phyloP scores from a whole-genome alignment of 1,140 invertebrate species.

The Drosophila pseudoananassae region DNA sequence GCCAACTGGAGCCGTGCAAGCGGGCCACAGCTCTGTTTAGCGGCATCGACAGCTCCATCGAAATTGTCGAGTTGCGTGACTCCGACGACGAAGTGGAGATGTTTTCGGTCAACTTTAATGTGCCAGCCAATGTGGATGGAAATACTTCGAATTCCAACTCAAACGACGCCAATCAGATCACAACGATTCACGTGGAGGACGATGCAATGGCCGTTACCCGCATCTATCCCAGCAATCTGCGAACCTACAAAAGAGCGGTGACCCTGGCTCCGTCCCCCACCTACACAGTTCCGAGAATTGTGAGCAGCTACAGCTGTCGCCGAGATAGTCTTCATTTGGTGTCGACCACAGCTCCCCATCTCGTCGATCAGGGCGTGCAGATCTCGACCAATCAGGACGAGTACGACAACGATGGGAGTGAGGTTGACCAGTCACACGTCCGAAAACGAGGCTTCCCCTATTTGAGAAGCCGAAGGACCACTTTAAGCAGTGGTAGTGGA shows the following conservation, averaged over 20 bases:
- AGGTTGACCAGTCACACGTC: neutral
- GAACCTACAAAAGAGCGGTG: constrained; percentile 54
- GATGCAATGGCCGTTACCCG: constrained; percentile 60
- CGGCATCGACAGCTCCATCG: constrained; percentile 54
- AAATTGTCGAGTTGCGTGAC: constrained; percentile 64
- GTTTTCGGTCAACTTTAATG: constrained; percentile 66
- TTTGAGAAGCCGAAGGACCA: constrained; percentile 7
- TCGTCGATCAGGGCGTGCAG: constrained; percentile 63
- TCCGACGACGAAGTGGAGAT: constrained; percentile 71
- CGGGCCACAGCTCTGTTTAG: constrained; percentile 63
- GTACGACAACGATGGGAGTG: neutral
- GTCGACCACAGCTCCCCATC: constrained; percentile 53
- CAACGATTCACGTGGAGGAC: constrained; percentile 38
- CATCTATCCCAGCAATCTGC: constrained; percentile 67
- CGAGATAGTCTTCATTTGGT: constrained; percentile 63
- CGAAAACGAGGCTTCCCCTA: constrained; percentile 9
- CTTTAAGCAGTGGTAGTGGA: constrained; percentile 11
- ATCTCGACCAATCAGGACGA: constrained; percentile 31
- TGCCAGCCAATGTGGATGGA: constrained; percentile 65
- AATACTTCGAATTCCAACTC: constrained; percentile 53
- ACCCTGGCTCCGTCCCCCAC: constrained; percentile 22
- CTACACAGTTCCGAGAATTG: constrained; percentile 65
- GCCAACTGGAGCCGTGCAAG: constrained; percentile 55
- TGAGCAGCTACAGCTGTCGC: constrained; percentile 67
- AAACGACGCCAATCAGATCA: constrained; percentile 25